phyloP scores from a whole-genome alignment of 1,140 invertebrate genomes.

The Drosophila novamexicana region DNA sequence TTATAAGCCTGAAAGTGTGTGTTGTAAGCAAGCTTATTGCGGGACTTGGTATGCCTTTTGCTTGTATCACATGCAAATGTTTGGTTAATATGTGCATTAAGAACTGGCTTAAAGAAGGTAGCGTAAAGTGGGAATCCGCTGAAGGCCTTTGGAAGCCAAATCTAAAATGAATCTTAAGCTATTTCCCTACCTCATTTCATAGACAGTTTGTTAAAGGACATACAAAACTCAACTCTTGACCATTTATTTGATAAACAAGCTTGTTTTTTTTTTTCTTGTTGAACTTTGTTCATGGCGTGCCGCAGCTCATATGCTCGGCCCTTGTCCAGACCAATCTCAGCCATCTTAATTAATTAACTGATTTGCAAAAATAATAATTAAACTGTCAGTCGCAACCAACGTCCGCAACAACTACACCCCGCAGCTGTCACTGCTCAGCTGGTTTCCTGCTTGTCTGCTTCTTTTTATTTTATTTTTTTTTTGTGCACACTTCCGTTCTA shows the following conservation, averaged over 20 bases:
- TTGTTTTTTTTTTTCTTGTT: not conserved
- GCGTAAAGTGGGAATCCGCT: not conserved
- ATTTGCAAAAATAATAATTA: slow-evolving; percentile 76
- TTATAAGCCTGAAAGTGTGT: slow-evolving; percentile 26
- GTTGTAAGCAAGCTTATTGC: slow-evolving; percentile 28
- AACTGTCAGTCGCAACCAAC: slow-evolving; percentile 65
- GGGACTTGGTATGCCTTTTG: slow-evolving; percentile 18
- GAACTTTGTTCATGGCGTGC: slow-evolving; percentile 13
- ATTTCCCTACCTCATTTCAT: too few species aligned
- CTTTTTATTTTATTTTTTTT: not conserved
- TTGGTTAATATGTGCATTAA: not conserved
- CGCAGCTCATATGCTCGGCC: not conserved
- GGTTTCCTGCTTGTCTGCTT: slow-evolving; percentile 8
- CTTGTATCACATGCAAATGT: slow-evolving; percentile 3
- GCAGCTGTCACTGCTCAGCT: slow-evolving; percentile 35
- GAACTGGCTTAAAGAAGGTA: not conserved
- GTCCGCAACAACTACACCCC: slow-evolving; percentile 24
- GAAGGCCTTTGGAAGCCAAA: too few species aligned
- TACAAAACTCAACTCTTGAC: not conserved
- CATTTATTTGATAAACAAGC: not conserved
- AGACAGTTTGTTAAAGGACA: too few species aligned
- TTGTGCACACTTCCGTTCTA: slow-evolving; percentile 51
- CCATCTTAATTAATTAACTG: slow-evolving; percentile 71
- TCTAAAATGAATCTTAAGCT: too few species aligned
- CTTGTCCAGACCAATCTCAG: slow-evolving; percentile 31